Evolutionary conservation across 2,113 vertebrate genomes (phyloP), one percentile per base, ranked within the genome.

Genomic region (Hippoglossus stenolepis): DNA sequence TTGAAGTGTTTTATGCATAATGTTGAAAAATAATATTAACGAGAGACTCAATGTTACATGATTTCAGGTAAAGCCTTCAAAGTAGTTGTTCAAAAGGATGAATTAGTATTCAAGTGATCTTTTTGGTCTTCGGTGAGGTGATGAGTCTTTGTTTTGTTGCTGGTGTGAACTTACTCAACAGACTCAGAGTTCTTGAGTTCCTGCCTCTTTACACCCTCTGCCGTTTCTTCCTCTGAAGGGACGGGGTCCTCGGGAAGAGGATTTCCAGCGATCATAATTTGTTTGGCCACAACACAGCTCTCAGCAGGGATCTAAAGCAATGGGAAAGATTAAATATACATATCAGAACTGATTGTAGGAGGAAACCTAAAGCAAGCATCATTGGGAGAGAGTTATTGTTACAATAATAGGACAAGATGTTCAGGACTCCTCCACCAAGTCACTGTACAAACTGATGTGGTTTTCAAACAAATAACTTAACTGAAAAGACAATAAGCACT

Each of bases 171-270:
- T 94, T 91, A 98, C 98, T 93, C 92, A n/a, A 96, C 64, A 35
- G 97, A 94, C 26, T 98, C 97, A 0, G 86, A 80, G n/a, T 94
- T 99, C 89, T 96, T 98, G 68, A 93, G 92, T 64, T 94, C 93
- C 83, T 97, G 97, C 7, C 89, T 93, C 69, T 92, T 92, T 77
- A 94, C 80, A 82, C 96, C 97, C 59, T 95, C 74, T 65, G 94
- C 79, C 70, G 94, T 85, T 82, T 96, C 93, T 49, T 97, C 94
- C 20, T 94, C 88, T 72, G 87, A 61, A 60, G 94, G 94, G 23
- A 94, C 67, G 14, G 84, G 58, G 26, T 94, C 92, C 18, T 73
- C 56, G 23, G 91, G 87, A 20, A 89, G 70, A 35, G 94, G 93
- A 40, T 90, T 74, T 74, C 70, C 91, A n/a, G 95, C 87, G 5